Conservation (phyloP, 2,888 invertebrate species). For the Eugnorisma glareosa region DNA sequence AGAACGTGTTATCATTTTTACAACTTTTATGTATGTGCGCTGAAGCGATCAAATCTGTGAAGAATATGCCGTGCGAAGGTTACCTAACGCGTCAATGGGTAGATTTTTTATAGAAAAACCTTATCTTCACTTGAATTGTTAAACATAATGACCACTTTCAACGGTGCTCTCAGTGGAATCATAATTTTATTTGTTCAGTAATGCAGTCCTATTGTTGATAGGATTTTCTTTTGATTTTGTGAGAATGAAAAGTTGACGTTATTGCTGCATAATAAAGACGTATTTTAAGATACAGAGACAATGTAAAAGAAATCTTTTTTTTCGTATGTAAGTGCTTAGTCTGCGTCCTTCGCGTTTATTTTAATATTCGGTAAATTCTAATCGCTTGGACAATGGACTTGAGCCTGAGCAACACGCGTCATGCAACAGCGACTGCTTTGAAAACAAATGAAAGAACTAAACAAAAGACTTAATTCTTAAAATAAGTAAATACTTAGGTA, state of each 20-base stretch:
- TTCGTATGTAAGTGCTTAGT: no score
- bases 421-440: no score
- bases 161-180: slow-evolving; percentile 44
- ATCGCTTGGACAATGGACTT: no score
- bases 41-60: slow-evolving; percentile 74
- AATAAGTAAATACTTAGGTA: no score
- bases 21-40: slow-evolving; percentile 72
- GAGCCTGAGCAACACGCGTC: no score
- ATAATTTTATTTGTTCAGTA: slow-evolving; percentile 54
- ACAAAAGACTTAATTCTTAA: neutral
- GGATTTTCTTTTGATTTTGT: slow-evolving; percentile 22
- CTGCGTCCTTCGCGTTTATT: no score
- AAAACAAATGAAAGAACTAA: no score
- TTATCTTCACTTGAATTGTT: slow-evolving; percentile 66
- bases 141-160: slow-evolving; percentile 64
- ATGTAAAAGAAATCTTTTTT: neutral
- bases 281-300: neutral
- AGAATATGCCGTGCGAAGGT: slow-evolving; percentile 71
- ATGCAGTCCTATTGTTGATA: slow-evolving; percentile 33
- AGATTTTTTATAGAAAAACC: slow-evolving; percentile 61
- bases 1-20: slow-evolving; percentile 73
- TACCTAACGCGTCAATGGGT: slow-evolving; percentile 62
- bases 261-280: neutral
- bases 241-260: slow-evolving; percentile 4
- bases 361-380: no score